Evolutionary conservation across 2,797 vertebrate species (phyloP).

Genomic region (Buphagus erythrorhynchus): DNA sequence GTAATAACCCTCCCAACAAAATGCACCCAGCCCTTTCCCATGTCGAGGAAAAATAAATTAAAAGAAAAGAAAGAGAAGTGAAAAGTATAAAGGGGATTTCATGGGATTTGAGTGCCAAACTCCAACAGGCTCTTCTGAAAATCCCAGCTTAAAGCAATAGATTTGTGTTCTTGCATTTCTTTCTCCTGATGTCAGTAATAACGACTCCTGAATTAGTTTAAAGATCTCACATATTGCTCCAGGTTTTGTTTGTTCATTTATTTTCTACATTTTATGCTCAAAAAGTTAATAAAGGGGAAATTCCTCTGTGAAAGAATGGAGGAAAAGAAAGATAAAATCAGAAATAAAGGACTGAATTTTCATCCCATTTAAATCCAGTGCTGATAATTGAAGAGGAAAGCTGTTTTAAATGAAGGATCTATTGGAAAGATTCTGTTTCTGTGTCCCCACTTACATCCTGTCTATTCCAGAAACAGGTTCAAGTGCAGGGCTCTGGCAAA

Average conservation of each 20-base stretch:
- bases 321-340: constrained; percentile 19
- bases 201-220: constrained; percentile 27
- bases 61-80: constrained; percentile 37
- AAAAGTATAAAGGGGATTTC: constrained; percentile 59
- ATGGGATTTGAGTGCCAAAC: constrained; percentile 49
- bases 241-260: constrained; percentile 45
- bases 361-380: not conserved
- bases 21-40: not conserved
- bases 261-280: constrained; percentile 13
- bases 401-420: constrained; percentile 53
- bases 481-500: constrained; percentile 9
- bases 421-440: not conserved
- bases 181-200: constrained; percentile 56
- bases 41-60: constrained; percentile 25
- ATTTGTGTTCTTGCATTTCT: constrained; percentile 52
- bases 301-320: not conserved
- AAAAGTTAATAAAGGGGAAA: constrained; percentile 41
- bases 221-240: constrained; percentile 20
- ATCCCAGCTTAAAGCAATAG: constrained; percentile 60
- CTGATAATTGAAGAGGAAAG: constrained; percentile 43
- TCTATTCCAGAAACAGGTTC: constrained; percentile 10
- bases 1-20: not conserved
- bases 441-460: not conserved
- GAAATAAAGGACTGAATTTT: not conserved
- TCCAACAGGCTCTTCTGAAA: constrained; percentile 52